phyloP scores from a whole-genome alignment of 2,113 vertebrate species.

The Andinoacara biseriatus region DNA sequence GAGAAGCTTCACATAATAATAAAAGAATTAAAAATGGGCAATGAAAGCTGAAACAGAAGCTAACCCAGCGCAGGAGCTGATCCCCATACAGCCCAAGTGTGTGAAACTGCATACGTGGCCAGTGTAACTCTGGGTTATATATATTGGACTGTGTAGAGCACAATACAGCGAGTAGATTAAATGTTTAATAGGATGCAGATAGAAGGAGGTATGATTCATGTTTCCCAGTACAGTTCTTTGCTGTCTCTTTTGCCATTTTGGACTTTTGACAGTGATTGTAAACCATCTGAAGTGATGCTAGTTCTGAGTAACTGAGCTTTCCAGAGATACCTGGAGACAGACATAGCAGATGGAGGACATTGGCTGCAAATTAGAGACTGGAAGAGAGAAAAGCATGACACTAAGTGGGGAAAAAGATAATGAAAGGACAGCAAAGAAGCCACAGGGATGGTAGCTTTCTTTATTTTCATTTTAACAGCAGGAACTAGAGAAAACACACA shows the following conservation, averaged over 20 bases:
- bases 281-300: neutral
- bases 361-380: neutral
- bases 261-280: neutral
- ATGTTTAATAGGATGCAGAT: neutral
- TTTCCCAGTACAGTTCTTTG: neutral
- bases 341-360: conserved; percentile 1
- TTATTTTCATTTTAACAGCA: neutral
- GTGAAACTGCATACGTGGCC: conserved; percentile 1
- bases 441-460: neutral
- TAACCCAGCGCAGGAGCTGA: neutral
- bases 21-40: neutral
- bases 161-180: neutral
- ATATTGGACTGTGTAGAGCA: neutral
- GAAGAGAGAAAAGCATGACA: neutral
- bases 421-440: neutral
- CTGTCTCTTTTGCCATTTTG: neutral
- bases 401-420: neutral
- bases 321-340: neutral
- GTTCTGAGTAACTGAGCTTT: conserved; percentile 4
- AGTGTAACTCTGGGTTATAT: neutral
- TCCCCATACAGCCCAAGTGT: conserved; percentile 1
- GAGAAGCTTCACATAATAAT: neutral
- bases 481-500: neutral
- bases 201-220: neutral
- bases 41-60: conserved; percentile 13